These are phyloP conservation scores for Notodonta ziczac DNA, from an alignment of 2,888 invertebrate genomes.

Conservation along the genomic window DNA sequence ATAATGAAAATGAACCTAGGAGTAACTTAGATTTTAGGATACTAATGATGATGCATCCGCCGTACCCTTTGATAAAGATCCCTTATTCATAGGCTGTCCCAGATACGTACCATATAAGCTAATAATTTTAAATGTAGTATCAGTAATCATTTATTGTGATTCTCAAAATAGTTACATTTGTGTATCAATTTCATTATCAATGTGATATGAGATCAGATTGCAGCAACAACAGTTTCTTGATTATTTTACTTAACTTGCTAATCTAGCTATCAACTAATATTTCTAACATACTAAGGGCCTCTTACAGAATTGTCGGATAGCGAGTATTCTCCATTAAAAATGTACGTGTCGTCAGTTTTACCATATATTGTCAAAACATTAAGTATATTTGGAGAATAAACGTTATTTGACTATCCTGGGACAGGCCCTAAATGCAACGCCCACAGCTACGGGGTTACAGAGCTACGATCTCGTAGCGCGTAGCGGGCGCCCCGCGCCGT, in stretches of 20 bases:
- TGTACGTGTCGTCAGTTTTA: too few species aligned
- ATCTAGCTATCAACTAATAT: neutral
- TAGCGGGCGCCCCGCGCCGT: conserved; percentile 60
- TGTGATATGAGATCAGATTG: too few species aligned
- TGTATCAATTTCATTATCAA: too few species aligned
- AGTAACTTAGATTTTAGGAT: too few species aligned
- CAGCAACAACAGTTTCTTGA: too few species aligned
- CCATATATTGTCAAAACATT: too few species aligned
- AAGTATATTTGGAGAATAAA: too few species aligned
- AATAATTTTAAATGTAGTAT: neutral
- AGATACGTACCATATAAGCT: neutral
- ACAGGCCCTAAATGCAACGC: conserved; percentile 23
- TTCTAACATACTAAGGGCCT: conserved; percentile 11
- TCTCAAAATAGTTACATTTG: neutral
- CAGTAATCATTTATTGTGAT: neutral
- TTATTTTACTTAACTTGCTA: neutral
- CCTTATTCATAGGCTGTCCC: too few species aligned
- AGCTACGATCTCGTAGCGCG: conserved; percentile 56
- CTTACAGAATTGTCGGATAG: too few species aligned
- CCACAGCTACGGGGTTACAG: conserved; percentile 55
- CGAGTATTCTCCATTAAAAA: too few species aligned
- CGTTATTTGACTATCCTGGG: too few species aligned
- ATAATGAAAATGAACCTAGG: too few species aligned
- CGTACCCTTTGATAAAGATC: neutral
- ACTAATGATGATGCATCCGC: neutral